Evolutionary conservation across 2,888 invertebrate species (phyloP), one percentile per base, ranked within the genome.

Genomic region (Heliothis peltigera): DNA sequence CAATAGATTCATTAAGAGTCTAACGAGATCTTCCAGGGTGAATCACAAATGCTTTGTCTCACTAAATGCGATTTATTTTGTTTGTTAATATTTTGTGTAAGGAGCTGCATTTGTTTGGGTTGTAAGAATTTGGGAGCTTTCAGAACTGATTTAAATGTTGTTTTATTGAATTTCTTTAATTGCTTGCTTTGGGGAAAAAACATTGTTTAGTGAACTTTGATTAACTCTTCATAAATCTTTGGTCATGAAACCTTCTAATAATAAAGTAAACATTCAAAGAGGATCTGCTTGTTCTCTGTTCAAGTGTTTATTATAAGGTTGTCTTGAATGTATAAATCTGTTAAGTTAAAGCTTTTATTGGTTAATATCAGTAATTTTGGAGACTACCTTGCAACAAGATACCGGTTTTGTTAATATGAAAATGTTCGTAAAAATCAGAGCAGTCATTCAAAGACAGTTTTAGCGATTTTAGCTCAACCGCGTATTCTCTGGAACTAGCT

Each of bases 1-100:
- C 94, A 94, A 95, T 95, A 94, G 94, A 94, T 92, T 95, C 93
- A 94, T 95, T 94, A 94, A 90, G 91, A 89, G 90, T 89, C 90
- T 94, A 94, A 94, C 94, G 92, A 94, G 93, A 92, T 93, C 91
- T 91, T 88, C 89, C 86, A 88, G 88, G 89, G 90, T 87, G 90
- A 92, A 93, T 93, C 91, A 91, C 88, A 89, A 88, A 84, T 88
- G 92, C 91, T 92, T 94, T 94, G 94, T 94, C 92, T 92, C 86
- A 82, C 84, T 88, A 89, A 94, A 94, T 90, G 87, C 89, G 90
- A 94, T 93, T 93, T 93, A 90, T 92, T 89, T 89, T 88, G 87
- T 89, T 90, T 89, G 86, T 87, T 83, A 87, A 84, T 86, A 87
- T 87, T 87, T 88, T 84, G 70, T 73, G 68, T 75, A 77, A 59